phyloP scores from a whole-genome alignment of 2,888 invertebrate genomes.

The Cosmia pyralina region DNA sequence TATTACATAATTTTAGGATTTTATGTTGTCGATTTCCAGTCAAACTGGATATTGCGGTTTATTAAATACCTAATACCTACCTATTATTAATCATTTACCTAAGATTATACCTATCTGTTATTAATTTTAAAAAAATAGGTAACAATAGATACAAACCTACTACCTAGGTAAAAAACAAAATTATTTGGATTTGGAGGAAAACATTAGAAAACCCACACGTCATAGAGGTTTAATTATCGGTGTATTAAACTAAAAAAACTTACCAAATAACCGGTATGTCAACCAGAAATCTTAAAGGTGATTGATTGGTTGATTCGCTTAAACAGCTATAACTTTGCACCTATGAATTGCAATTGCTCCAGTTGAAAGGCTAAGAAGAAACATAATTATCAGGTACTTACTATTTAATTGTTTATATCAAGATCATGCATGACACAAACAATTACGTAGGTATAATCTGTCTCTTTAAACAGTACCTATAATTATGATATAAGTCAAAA shows the following conservation, averaged over 20 bases:
- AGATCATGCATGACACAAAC: too few species aligned
- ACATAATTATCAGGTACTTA: not conserved
- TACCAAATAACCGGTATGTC: not conserved
- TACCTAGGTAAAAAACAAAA: constrained; percentile 21
- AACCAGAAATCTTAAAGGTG: not conserved
- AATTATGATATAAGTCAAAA: not conserved
- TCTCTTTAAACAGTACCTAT: too few species aligned
- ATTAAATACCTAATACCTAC: not conserved
- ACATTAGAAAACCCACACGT: constrained; percentile 19
- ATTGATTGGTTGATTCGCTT: not conserved
- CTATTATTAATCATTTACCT: constrained; percentile 12
- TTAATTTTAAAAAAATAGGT: too few species aligned
- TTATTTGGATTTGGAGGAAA: constrained; percentile 13
- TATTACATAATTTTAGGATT: not conserved
- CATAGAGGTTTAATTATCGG: constrained; percentile 5
- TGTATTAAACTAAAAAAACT: constrained; percentile 4
- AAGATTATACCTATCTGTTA: too few species aligned
- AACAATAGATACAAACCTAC: too few species aligned
- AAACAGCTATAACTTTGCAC: not conserved
- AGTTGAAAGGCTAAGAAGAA: not conserved
- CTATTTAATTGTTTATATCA: not conserved
- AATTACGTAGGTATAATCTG: constrained; percentile 7
- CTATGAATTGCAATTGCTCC: not conserved
- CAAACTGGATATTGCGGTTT: not conserved
- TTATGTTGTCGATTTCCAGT: constrained; percentile 1